These are phyloP conservation scores for Cryptomyrus ogoouensis DNA, from an alignment of 2,113 vertebrate genomes.

Conservation along the genomic window DNA sequence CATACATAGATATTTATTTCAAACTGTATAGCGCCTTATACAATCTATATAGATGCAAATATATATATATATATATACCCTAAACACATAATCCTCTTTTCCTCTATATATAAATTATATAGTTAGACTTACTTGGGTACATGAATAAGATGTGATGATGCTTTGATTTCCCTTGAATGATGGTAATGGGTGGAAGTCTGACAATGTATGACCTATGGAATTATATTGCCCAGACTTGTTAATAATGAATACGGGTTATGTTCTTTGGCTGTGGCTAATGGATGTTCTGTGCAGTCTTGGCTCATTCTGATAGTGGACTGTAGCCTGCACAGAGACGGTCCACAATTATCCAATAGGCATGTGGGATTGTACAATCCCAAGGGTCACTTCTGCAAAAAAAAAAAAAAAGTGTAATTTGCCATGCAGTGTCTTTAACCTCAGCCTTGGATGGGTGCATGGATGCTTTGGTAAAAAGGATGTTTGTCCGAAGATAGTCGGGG, in stretches of 20 bases:
- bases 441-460: neutral
- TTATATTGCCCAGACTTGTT: slow-evolving; percentile 1
- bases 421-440: neutral
- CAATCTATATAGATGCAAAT: slow-evolving; percentile 8
- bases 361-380: neutral
- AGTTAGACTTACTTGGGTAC: neutral
- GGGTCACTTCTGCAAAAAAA: neutral
- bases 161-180: neutral
- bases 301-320: neutral
- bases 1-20: slow-evolving; percentile 22
- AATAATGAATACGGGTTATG: neutral
- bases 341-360: neutral
- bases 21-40: slow-evolving; percentile 13
- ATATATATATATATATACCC: slow-evolving; percentile 14
- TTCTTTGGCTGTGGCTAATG: slow-evolving; percentile 3
- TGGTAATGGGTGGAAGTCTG: slow-evolving; percentile 2
- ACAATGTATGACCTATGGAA: neutral
- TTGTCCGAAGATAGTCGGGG: neutral
- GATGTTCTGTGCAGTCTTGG: neutral
- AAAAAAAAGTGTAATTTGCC: neutral
- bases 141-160: slow-evolving; percentile 14
- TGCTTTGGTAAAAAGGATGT: neutral
- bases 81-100: slow-evolving; percentile 15
- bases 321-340: neutral
- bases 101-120: slow-evolving; percentile 18